phyloP scores from a whole-genome alignment of 2,113 vertebrate genomes.

The Lepidothrix coronata region DNA sequence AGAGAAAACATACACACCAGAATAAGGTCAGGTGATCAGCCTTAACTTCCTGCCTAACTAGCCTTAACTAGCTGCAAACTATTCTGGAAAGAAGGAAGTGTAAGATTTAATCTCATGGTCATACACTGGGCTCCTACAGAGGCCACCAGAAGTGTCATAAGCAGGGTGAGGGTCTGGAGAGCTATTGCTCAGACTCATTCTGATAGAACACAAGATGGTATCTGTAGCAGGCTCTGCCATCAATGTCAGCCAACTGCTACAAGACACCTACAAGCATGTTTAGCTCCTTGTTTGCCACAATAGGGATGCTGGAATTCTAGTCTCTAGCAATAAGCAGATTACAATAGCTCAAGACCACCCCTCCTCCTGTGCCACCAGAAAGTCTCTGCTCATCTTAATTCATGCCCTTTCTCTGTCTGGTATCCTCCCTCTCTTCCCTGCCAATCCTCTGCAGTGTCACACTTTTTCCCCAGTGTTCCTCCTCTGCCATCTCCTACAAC shows the following conservation, averaged over 20 bases:
- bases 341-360: neutral
- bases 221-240: neutral
- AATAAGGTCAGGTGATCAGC: neutral
- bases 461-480: neutral
- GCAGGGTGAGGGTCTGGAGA: neutral
- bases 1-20: neutral
- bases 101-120: neutral
- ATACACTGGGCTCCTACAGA: neutral
- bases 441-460: rapidly evolving
- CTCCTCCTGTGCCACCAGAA: neutral
- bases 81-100: neutral
- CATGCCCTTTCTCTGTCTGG: neutral
- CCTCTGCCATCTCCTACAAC: neutral
- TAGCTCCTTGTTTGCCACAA: neutral
- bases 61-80: neutral
- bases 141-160: neutral
- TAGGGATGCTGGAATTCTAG: neutral
- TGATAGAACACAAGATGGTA: rapidly evolving
- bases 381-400: neutral
- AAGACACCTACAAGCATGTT: neutral
- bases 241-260: neutral
- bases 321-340: neutral
- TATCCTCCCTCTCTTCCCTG: neutral
- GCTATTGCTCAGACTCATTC: neutral
- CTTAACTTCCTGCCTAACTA: neutral